Percentiles rank a stretch among this genome's conserved stretches.
Conservation (phyloP, 2,888 invertebrate genomes). For the Cantharis flavilabris region DNA sequence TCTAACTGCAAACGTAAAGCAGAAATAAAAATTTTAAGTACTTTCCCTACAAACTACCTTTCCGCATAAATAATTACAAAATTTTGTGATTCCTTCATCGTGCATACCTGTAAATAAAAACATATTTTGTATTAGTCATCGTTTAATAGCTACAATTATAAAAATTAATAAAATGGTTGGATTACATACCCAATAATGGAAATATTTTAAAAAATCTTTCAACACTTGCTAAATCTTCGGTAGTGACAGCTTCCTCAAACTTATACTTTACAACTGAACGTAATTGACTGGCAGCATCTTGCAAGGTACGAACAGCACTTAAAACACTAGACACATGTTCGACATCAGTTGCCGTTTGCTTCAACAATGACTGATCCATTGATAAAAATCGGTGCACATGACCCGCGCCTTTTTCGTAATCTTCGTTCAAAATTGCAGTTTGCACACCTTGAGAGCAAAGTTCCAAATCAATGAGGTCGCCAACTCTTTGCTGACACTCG, state of each 20-base stretch:
- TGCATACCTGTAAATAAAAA: constrained; percentile 55
- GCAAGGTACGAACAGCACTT: constrained; percentile 72
- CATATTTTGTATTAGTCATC: no score
- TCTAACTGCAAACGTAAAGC: constrained; percentile 56
- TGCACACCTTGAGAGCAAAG: constrained; percentile 97
- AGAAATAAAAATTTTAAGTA: neutral
- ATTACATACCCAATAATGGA: constrained; percentile 81
- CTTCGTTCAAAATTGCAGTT: constrained; percentile 89
- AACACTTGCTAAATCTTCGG: constrained; percentile 86
- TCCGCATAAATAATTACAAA: constrained; percentile 82
- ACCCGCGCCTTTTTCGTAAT: constrained; percentile 95
- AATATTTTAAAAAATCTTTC: constrained; percentile 97
- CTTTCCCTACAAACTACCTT: constrained; percentile 61
- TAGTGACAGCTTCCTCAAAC: constrained; percentile 89
- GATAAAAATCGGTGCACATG: constrained; percentile 93
- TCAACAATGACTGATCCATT: constrained; percentile 85
- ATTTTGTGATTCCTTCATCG: constrained; percentile 84
- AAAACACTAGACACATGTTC: constrained; percentile 71
- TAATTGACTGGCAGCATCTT: constrained; percentile 76
- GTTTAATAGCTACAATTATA: no score
- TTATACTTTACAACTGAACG: constrained; percentile 72
- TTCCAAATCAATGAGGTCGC: constrained; percentile 92
- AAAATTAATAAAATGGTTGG: no score
- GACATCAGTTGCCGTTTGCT: constrained; percentile 78
- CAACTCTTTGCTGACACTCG: constrained; percentile 91